phyloP scores from a whole-genome alignment of 1,140 invertebrate genomes.

The Hermetia illucens region DNA sequence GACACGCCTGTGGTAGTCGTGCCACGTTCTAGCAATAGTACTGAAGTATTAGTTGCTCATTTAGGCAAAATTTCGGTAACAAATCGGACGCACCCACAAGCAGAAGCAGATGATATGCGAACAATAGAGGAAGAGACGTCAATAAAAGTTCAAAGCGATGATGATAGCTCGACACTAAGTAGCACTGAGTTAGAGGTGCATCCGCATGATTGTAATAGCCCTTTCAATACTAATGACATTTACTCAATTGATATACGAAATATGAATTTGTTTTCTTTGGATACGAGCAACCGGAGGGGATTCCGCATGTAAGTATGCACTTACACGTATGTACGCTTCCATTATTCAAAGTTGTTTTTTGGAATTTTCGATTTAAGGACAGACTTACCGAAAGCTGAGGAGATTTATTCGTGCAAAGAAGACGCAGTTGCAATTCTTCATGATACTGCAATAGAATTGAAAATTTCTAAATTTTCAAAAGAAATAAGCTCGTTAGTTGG shows the following conservation, averaged over 20 bases:
- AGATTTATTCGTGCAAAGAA: conserved; percentile 17
- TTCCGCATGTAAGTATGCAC: conserved; percentile 10
- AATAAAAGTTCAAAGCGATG: neutral
- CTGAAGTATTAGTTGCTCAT: conserved; percentile 81
- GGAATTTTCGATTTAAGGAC: conserved; percentile 1
- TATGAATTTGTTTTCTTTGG: conserved; percentile 76
- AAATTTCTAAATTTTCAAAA: conserved; percentile 29
- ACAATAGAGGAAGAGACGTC: conserved; percentile 4
- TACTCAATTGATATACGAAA: conserved; percentile 50
- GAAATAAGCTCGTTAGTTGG: conserved; percentile 12
- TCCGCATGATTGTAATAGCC: conserved; percentile 1
- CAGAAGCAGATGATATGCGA: no score
- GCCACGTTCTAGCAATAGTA: conserved; percentile 59
- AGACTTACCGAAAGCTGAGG: conserved; percentile 17
- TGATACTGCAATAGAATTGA: conserved; percentile 62
- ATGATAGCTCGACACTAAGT: no score
- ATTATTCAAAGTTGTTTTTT: neutral
- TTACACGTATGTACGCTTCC: neutral
- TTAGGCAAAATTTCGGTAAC: conserved; percentile 72
- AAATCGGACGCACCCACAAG: no score
- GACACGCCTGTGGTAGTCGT: conserved; percentile 84
- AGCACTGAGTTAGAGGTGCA: neutral
- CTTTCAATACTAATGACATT: conserved; percentile 8
- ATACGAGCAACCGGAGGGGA: conserved; percentile 31
- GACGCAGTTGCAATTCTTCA: conserved; percentile 28